Base-by-base conservation (phyloP, 2,888 invertebrate genomes). In the Loripinus fragilis region DNA sequence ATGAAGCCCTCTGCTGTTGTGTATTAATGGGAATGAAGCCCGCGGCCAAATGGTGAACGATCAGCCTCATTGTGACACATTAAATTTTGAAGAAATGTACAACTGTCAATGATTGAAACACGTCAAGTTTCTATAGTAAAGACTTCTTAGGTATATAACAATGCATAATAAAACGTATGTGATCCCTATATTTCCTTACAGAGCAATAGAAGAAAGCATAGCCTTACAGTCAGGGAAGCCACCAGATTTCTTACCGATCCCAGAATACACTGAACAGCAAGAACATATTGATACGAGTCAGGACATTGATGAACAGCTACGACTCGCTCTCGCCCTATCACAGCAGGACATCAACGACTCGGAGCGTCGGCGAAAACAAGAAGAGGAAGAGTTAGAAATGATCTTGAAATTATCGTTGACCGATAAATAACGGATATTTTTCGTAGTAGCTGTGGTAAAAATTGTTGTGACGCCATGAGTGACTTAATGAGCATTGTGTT, bases 171-270 rank as follows among this genome's bases (percentile, higher is more conserved):
- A n/a, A n/a, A n/a, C n/a, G n/a, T n/a, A n/a, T n/a, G n/a, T n/a
- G n/a, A n/a, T n/a, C n/a, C n/a, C n/a, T n/a, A n/a, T n/a, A n/a
- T n/a, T n/a, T n/a, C n/a, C 74, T 76, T 82, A 66, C 85, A 94
- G 94, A 84, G 94, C 94, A 38, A 93, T 94, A 55, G 94, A 93
- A 72, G 93, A 93, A 78, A 94, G 94, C 83, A 88, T 94, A 71
- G 83, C 87, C 75, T 74, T 86, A 76, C 71, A 85, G 68, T 76
- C 81, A 7, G 80, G 85, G 2, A 73, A 71, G 48, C 73, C 74
- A 41, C 67, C 68, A 48, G 94, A 95, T 35, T 73, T 52, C 41
- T 71, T 48, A 35, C 83, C 74, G 42, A 74, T 84, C 23, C 78
- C 81, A 68, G 82, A 80, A 74, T 77, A 82, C 66, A 64, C 72